Evolutionary conservation across 1,140 invertebrate species (phyloP), one percentile per base, ranked within the genome.

Genomic region (Bursaphelenchus mucronatus): DNA sequence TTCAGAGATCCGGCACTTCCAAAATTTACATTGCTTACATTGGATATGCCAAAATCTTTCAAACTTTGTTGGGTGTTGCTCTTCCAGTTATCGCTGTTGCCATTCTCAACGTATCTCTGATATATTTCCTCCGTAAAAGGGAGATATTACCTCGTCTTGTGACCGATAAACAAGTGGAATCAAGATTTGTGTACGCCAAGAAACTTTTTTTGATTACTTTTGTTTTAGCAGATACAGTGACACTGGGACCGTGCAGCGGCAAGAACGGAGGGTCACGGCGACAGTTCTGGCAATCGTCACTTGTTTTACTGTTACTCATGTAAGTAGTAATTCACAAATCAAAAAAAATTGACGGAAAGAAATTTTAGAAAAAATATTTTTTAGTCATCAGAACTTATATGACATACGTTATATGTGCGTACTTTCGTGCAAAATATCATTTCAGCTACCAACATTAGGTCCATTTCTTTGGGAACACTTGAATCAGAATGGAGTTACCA

Each of bases 401-500:
- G 5, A 30, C 30, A 30, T 30, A 30, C 1, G 30, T 5, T 1
- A 30, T 30, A 1, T 30, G 1, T 30, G 30, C 30, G 1, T 30
- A 30, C 30, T 5, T 30, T 5, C 30, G 30, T 30, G 30, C 11
- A 59, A 59, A 39, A 39, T 17, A n/a, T 13, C 0, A 30, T 74
- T 70, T 49, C 46, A 71, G 69, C 50, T 71, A 13, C 74, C 73
- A 41, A 73, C 66, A 19, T 43, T 73, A 41, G 65, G 61, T 40
- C 75, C 71, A 49, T 70, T 73, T 53, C 57, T 73, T 47, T 73
- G 75, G 75, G 75, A 73, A 49, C 75, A 76, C n/a, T 43, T 70
- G 39, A 55, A 70, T 71, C 17, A 64, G 15, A 17, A 17, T 15
- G 50, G 8, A 63, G 17, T 19, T 30, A 64, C 21, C 50, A 52